Evolutionary conservation across 2,888 invertebrate species (phyloP).

Genomic region (Deladenus siricidicola): DNA sequence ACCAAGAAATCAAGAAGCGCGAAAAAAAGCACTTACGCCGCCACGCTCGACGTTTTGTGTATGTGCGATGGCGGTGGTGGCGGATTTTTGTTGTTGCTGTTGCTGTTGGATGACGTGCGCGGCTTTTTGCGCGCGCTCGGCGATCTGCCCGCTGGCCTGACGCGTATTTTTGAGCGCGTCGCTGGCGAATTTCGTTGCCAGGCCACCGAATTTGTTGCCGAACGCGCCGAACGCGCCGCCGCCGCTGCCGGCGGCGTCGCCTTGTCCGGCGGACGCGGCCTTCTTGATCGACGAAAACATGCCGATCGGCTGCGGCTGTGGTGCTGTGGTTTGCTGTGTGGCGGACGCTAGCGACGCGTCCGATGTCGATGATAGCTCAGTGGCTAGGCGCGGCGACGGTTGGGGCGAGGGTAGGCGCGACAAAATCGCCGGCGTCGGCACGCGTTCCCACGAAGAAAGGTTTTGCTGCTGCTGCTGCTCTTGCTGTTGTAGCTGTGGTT

Average conservation of each 20-base stretch:
- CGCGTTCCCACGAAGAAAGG: background rate
- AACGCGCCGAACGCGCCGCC: background rate
- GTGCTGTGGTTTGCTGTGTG: background rate
- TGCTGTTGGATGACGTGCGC: constrained; percentile 17
- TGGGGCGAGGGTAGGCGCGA: background rate
- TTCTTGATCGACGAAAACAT: background rate
- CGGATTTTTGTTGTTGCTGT: too few relatives aligned
- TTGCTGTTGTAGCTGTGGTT: too few relatives aligned
- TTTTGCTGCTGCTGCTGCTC: background rate
- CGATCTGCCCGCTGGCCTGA: constrained; percentile 45
- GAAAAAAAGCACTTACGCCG: too few relatives aligned
- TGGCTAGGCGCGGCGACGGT: too few relatives aligned
- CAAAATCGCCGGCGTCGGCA: background rate
- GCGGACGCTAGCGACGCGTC: background rate
- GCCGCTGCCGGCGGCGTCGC: background rate
- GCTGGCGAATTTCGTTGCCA: constrained; percentile 43
- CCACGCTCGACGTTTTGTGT: too few relatives aligned
- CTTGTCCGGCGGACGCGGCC: background rate
- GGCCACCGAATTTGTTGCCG: constrained; percentile 34
- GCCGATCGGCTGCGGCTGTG: background rate
- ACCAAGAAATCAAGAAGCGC: too few relatives aligned
- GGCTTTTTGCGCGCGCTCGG: constrained; percentile 37
- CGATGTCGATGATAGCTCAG: too few relatives aligned
- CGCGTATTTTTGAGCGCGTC: constrained; percentile 46
- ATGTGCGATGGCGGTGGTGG: too few relatives aligned